A percentile compares a stretch with the other conserved stretches of the same genome.
Evolutionary conservation across 2,888 invertebrate genomes (phyloP).

Genomic region (Sturmia bella): DNA sequence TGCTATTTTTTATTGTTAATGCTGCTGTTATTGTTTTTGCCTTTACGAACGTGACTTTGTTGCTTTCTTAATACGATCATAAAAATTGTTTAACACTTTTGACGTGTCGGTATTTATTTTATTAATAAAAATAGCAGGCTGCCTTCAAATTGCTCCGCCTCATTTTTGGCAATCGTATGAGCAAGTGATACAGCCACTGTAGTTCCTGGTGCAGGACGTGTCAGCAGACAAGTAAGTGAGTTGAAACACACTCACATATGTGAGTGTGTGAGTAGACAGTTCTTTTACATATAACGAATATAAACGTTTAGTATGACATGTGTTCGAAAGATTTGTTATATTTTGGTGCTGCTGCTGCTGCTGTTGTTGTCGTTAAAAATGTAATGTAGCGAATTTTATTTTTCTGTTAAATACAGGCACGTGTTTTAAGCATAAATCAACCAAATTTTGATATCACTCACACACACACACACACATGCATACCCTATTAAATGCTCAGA

Average conservation of each 20-base stretch:
- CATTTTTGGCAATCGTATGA: slow-evolving; percentile 3
- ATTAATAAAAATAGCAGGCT: slow-evolving; percentile 68
- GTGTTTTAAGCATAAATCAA: slow-evolving; percentile 67
- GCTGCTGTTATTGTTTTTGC: slow-evolving; percentile 24
- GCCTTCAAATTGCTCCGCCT: slow-evolving; percentile 20
- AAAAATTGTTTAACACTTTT: slow-evolving; percentile 73
- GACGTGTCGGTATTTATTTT: slow-evolving; percentile 72
- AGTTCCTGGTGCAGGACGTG: background rate
- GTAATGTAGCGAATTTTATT: slow-evolving; percentile 64
- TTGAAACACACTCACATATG: slow-evolving; percentile 33
- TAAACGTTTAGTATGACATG: slow-evolving; percentile 56
- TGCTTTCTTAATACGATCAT: slow-evolving; percentile 75
- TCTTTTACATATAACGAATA: too few species aligned
- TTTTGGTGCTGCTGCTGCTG: slow-evolving; percentile 14
- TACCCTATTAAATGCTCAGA: background rate
- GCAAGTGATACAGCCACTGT: background rate
- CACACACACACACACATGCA: too few species aligned
- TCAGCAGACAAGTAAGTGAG: slow-evolving; percentile 15
- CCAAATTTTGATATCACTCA: slow-evolving; percentile 37
- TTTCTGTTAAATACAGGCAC: slow-evolving; percentile 66
- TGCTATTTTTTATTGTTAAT: slow-evolving; percentile 17
- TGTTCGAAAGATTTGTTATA: slow-evolving; percentile 51
- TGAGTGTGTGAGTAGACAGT: too few species aligned
- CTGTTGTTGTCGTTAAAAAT: slow-evolving; percentile 50
- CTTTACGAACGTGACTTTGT: slow-evolving; percentile 74